These are phyloP conservation scores for Actinia equina DNA, from an alignment of 64 coral and sea anemone genomes.

Conservation along the genomic window DNA sequence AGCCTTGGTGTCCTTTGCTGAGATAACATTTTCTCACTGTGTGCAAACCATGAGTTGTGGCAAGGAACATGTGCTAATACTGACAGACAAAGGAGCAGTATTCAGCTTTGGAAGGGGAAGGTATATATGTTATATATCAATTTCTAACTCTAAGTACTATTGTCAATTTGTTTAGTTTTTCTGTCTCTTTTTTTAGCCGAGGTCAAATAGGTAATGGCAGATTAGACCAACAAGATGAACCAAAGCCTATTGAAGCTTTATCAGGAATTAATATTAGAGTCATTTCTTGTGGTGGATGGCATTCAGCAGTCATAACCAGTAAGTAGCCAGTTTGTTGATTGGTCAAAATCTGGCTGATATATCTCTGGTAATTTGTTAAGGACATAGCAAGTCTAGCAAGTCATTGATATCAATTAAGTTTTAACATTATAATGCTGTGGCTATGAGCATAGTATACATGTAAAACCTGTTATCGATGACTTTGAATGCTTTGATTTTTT, in stretches of 20 bases:
- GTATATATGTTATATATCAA: slow-evolving; percentile 8
- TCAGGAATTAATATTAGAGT: slow-evolving; percentile 68
- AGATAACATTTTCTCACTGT: slow-evolving; percentile 23
- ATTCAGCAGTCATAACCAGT: slow-evolving; percentile 91
- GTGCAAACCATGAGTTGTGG: slow-evolving; percentile 65
- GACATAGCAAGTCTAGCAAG: too few species aligned
- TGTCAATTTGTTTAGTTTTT: not conserved
- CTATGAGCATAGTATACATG: too few species aligned
- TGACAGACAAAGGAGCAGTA: slow-evolving; percentile 51
- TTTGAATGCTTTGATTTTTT: too few species aligned
- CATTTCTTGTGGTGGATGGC: slow-evolving; percentile 83
- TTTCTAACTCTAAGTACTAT: not conserved
- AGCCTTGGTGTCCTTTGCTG: not conserved
- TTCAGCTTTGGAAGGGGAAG: slow-evolving; percentile 83
- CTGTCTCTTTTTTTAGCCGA: slow-evolving; percentile 38
- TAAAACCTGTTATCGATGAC: too few species aligned
- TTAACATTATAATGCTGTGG: too few species aligned
- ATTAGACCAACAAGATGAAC: slow-evolving; percentile 43
- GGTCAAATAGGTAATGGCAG: slow-evolving; percentile 83
- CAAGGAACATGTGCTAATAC: slow-evolving; percentile 77
- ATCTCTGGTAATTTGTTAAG: too few species aligned
- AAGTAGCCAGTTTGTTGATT: slow-evolving; percentile 14
- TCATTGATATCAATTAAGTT: too few species aligned
- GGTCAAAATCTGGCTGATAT: too few species aligned
- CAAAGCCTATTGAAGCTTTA: slow-evolving; percentile 74